Percentiles rank a stretch among this genome's conserved stretches.
phyloP scores from a whole-genome alignment of 2,113 vertebrate species.

The Hyperopisus bebe region DNA sequence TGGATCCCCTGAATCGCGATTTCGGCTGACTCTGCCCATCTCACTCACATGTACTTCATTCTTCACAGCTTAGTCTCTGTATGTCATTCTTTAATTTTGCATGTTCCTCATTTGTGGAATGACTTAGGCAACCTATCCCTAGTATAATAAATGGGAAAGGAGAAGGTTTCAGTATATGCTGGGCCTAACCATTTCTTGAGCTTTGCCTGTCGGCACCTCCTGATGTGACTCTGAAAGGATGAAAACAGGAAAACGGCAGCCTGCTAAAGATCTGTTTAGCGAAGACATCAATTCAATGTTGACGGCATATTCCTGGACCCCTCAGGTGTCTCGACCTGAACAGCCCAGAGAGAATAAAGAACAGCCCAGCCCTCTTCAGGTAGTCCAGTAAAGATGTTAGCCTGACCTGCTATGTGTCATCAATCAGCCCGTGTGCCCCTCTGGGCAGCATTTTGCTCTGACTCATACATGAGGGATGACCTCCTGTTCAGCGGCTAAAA shows the following conservation, averaged over 20 bases:
- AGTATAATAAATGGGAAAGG: neutral
- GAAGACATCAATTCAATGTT: conserved; percentile 12
- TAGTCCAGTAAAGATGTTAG: neutral
- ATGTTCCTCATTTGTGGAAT: neutral
- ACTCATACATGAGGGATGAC: conserved; percentile 11
- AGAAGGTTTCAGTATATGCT: neutral
- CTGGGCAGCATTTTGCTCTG: conserved; percentile 1
- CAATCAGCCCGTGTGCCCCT: neutral
- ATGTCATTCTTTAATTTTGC: neutral
- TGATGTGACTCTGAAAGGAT: neutral
- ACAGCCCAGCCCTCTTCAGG: neutral
- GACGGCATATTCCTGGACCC: conserved; percentile 4
- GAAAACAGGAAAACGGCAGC: conserved; percentile 15
- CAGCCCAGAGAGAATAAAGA: neutral
- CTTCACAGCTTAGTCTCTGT: neutral
- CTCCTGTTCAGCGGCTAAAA: neutral
- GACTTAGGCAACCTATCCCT: neutral
- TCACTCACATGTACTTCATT: neutral
- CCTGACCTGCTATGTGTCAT: neutral
- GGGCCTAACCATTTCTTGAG: neutral
- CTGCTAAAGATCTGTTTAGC: conserved; percentile 20
- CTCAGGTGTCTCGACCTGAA: conserved; percentile 1
- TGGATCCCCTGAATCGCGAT: neutral
- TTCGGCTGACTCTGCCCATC: neutral
- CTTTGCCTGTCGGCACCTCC: conserved; percentile 10